These are phyloP conservation scores for human DNA, from an alignment of 2,113 vertebrate species.

Conservation along the genomic window GRCh38 chr1:80769501-80770000, in stretches of 20 bases:
- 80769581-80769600: neutral
- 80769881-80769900: neutral
- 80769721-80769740: neutral
- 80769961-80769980: neutral
- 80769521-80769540: neutral
- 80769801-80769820: neutral
- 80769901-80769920: neutral
- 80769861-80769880: constrained; percentile 41
- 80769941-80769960: constrained; percentile 46
- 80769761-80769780: neutral
- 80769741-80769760: neutral
- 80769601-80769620: neutral
- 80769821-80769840: constrained; percentile 6
- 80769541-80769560: neutral
- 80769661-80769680: neutral
- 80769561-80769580: neutral
- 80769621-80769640: neutral
- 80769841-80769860: neutral
- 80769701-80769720: neutral
- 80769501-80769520: neutral
- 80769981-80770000: constrained; percentile 55
- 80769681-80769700: neutral
- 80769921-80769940: constrained; percentile 27
- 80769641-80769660: neutral
- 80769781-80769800: neutral